A percentile compares a stretch with the other conserved stretches of the same genome.
Evolutionary conservation across 2,888 invertebrate species (phyloP).

Genomic region (Alsophila aescularia): DNA sequence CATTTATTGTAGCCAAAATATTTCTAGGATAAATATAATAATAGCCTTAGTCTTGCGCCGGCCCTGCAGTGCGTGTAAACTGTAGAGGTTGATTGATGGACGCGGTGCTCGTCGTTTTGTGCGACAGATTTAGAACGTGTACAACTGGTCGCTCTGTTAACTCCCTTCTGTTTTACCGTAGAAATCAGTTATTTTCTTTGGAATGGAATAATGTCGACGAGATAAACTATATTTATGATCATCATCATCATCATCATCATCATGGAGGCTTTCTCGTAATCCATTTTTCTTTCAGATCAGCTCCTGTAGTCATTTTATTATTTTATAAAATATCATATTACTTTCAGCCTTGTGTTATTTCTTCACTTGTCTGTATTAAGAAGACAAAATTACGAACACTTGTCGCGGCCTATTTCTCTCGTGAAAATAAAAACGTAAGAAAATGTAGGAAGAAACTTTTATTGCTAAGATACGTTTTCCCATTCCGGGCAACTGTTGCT

Average conservation of each 20-base stretch:
- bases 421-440: conserved; percentile 8
- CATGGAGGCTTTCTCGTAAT: too few relatives aligned
- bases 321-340: too few relatives aligned
- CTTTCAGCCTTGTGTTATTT: background rate
- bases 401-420: conserved; percentile 7
- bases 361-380: conserved; percentile 1
- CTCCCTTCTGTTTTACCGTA: background rate
- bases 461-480: conserved; percentile 12
- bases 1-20: too few relatives aligned
- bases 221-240: too few relatives aligned
- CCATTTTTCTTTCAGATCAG: too few relatives aligned
- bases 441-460: conserved; percentile 11
- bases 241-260: too few relatives aligned
- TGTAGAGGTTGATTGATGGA: conserved; percentile 1
- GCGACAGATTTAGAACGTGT: conserved; percentile 4
- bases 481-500: conserved; percentile 19
- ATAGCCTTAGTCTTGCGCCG: background rate
- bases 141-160: background rate
- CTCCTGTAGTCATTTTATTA: too few relatives aligned
- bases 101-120: background rate
- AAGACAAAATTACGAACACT: conserved; percentile 2
- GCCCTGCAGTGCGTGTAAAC: conserved; percentile 4
- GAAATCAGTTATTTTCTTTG: background rate
- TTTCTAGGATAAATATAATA: background rate
- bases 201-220: too few relatives aligned